A percentile compares a stretch with the other conserved stretches of the same genome.
These are phyloP conservation scores for Scrobipalpa atriplicella DNA, from an alignment of 2,888 invertebrate species.

Conservation along the genomic window DNA sequence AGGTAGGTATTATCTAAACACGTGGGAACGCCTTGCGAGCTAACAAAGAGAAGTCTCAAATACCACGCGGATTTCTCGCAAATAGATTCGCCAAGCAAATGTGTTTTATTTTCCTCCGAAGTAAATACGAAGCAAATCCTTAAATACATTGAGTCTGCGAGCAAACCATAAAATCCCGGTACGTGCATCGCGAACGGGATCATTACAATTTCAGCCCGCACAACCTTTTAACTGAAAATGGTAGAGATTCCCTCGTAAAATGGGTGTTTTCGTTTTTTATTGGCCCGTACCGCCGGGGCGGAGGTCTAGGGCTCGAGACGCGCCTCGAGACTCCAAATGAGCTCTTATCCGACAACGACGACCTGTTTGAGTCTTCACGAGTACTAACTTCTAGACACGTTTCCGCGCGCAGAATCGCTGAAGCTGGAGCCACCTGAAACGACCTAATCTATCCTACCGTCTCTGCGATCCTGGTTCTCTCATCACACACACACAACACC, in stretches of 20 bases:
- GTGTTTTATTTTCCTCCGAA: background rate
- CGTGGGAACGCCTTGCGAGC: background rate
- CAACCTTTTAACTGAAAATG: conserved; percentile 45
- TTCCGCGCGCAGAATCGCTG: background rate
- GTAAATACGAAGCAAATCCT: conserved; percentile 27
- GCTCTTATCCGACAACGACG: background rate
- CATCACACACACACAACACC: conserved; percentile 70
- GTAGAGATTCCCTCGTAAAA: conserved; percentile 63
- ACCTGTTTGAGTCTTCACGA: conserved; percentile 22
- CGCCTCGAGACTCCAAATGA: background rate
- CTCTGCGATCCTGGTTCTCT: background rate
- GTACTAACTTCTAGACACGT: too few species aligned
- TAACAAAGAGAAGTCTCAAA: background rate
- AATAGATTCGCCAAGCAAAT: conserved; percentile 12
- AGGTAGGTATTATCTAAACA: background rate
- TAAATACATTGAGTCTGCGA: conserved; percentile 32
- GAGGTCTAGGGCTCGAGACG: conserved; percentile 27
- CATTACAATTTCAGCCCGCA: conserved; percentile 49
- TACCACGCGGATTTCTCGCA: background rate
- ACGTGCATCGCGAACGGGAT: conserved; percentile 47
- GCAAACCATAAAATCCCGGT: conserved; percentile 33
- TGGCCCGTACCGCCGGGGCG: conserved; percentile 44
- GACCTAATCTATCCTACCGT: conserved; percentile 14
- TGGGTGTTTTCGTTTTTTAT: conserved; percentile 55
- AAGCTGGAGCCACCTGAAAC: conserved; percentile 14